Evolutionary conservation across 1,140 invertebrate genomes (phyloP).

Genomic region (Archegozetes longisetosus): DNA sequence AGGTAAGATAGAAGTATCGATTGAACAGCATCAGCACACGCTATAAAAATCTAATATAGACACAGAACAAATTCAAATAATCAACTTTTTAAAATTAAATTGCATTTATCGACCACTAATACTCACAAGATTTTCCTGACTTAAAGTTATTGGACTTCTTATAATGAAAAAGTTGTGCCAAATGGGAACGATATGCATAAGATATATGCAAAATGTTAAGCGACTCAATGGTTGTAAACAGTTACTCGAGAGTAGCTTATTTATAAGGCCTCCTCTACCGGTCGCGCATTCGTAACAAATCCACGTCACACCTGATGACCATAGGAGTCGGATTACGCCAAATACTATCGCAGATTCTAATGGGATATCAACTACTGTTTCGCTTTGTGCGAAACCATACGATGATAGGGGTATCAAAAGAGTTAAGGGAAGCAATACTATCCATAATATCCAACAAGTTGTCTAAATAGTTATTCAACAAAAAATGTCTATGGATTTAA

Average conservation of each 20-base stretch:
- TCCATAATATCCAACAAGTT: background rate
- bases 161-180: conserved; percentile 6
- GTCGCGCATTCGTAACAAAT: conserved; percentile 13
- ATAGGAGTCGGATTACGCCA: conserved; percentile 13
- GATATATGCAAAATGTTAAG: conserved; percentile 7
- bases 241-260: background rate
- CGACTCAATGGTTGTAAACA: conserved; percentile 4
- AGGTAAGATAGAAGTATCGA: background rate
- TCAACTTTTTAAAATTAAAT: background rate
- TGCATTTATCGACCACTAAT: no score
- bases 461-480: no score
- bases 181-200: conserved; percentile 6
- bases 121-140: background rate
- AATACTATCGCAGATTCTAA: conserved; percentile 1
- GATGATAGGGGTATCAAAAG: background rate
- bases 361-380: background rate
- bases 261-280: conserved; percentile 11
- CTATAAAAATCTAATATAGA: conserved; percentile 1
- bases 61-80: background rate
- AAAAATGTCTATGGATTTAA: no score
- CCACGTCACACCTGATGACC: conserved; percentile 19
- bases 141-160: background rate
- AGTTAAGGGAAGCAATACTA: background rate
- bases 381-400: background rate
- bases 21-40: background rate